These are phyloP conservation scores for Bradypodion ventrale DNA, from an alignment of 2,797 vertebrate genomes.

Conservation along the genomic window DNA sequence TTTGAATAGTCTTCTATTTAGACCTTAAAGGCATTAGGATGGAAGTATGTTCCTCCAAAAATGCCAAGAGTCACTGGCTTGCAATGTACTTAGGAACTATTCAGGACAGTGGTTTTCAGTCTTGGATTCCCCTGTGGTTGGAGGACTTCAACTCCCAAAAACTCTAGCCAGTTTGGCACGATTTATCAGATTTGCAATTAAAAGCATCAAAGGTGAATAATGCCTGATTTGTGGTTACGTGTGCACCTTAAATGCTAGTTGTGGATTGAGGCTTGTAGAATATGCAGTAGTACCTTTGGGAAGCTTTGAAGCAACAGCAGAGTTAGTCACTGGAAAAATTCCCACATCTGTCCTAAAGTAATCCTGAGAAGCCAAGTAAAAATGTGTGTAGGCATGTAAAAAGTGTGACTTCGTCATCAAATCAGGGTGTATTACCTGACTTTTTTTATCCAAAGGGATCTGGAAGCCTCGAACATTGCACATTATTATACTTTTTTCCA, in stretches of 20 bases:
- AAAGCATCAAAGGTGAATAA: too few relatives aligned
- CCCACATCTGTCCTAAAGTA: background rate
- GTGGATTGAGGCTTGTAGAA: too few relatives aligned
- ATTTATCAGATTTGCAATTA: too few relatives aligned
- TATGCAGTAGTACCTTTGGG: too few relatives aligned
- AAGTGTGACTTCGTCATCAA: background rate
- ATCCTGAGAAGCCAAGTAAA: background rate
- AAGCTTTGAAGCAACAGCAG: too few relatives aligned
- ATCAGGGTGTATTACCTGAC: background rate
- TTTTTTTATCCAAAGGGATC: background rate
- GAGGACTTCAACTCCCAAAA: too few relatives aligned
- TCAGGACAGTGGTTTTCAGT: background rate
- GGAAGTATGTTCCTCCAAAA: background rate
- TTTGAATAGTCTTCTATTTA: slow-evolving; percentile 50
- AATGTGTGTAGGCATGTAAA: too few relatives aligned
- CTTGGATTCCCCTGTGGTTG: too few relatives aligned
- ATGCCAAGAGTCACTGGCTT: background rate
- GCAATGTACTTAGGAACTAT: background rate
- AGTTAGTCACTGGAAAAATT: background rate
- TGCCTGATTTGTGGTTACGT: too few relatives aligned
- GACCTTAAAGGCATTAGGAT: background rate
- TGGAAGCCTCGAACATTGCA: background rate
- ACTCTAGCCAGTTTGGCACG: too few relatives aligned
- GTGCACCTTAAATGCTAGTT: too few relatives aligned
- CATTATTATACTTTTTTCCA: background rate